Percentiles rank a stretch among this genome's conserved stretches.
These are phyloP conservation scores for Mythimna pallens DNA, from an alignment of 2,888 invertebrate genomes.

Conservation along the genomic window DNA sequence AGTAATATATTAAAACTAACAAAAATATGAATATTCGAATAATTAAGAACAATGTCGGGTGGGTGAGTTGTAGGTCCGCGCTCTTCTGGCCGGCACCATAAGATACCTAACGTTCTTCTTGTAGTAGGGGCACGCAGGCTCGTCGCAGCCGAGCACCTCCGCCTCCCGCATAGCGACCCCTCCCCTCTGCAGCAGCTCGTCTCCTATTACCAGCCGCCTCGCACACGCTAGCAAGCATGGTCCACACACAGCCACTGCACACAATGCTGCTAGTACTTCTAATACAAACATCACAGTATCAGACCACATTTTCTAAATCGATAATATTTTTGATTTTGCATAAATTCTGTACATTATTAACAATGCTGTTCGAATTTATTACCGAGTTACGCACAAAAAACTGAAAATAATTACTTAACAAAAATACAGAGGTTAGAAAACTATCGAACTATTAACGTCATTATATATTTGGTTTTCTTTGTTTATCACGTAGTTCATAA, in stretches of 20 bases:
- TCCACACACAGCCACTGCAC: constrained; percentile 86
- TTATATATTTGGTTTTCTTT: constrained; percentile 38
- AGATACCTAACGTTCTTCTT: constrained; percentile 83
- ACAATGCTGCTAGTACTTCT: constrained; percentile 83
- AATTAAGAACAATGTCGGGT: constrained; percentile 68
- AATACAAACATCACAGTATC: constrained; percentile 82
- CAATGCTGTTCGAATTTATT: constrained; percentile 17
- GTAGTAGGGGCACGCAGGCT: constrained; percentile 87
- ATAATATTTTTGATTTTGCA: constrained; percentile 44
- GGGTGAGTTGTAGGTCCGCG: constrained; percentile 77
- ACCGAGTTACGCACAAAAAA: constrained; percentile 28
- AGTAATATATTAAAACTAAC: constrained; percentile 54
- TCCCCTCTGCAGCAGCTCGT: constrained; percentile 77
- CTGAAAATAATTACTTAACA: constrained; percentile 39
- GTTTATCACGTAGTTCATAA: constrained; percentile 5
- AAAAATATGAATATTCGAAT: constrained; percentile 47
- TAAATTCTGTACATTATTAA: constrained; percentile 31
- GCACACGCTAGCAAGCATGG: constrained; percentile 84
- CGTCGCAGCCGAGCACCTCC: constrained; percentile 84
- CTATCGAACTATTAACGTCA: constrained; percentile 50
- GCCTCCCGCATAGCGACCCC: constrained; percentile 76
- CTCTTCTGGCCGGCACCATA: constrained; percentile 82
- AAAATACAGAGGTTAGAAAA: constrained; percentile 53
- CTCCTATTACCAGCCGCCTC: constrained; percentile 80
- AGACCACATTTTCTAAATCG: constrained; percentile 73